Percentiles rank a stretch among this genome's conserved stretches.
Conservation (phyloP, 1,140 invertebrate species). For the Papilio xuthus region DNA sequence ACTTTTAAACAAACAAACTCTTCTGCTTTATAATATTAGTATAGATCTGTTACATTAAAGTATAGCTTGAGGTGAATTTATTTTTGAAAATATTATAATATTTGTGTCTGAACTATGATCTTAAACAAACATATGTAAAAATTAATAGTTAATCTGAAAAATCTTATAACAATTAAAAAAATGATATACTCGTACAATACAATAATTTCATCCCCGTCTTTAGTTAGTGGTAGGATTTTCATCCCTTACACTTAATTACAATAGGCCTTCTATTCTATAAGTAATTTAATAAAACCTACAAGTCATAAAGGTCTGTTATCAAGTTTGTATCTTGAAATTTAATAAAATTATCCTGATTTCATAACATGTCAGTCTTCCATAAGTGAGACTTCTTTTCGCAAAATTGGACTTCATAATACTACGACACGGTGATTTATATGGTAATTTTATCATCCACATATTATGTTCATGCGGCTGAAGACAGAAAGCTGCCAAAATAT, state of each 20-base stretch:
- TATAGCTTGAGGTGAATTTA: too few relatives aligned
- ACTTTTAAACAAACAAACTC: too few relatives aligned
- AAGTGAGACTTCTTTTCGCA: conserved; percentile 49
- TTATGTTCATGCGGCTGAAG: conserved; percentile 72
- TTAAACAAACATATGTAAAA: too few relatives aligned
- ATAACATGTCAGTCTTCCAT: conserved; percentile 44
- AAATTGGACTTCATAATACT: conserved; percentile 50
- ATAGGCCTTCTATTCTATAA: not conserved
- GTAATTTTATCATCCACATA: conserved; percentile 79
- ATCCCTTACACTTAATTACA: not conserved
- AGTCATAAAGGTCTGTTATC: not conserved
- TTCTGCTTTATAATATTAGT: too few relatives aligned
- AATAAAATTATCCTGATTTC: conserved; percentile 41
- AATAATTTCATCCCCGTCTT: too few relatives aligned
- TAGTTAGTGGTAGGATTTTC: not conserved
- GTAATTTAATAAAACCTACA: not conserved
- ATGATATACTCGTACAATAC: too few relatives aligned
- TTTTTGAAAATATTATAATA: too few relatives aligned
- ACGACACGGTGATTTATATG: conserved; percentile 77
- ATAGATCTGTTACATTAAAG: too few relatives aligned
- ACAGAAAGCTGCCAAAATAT: conserved; percentile 64
- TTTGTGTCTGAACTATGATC: too few relatives aligned
- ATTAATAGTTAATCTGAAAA: too few relatives aligned
- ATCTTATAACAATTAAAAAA: too few relatives aligned
- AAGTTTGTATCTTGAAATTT: not conserved